phyloP scores from a whole-genome alignment of 2,888 invertebrate species.

The Boloria euphrosyne region DNA sequence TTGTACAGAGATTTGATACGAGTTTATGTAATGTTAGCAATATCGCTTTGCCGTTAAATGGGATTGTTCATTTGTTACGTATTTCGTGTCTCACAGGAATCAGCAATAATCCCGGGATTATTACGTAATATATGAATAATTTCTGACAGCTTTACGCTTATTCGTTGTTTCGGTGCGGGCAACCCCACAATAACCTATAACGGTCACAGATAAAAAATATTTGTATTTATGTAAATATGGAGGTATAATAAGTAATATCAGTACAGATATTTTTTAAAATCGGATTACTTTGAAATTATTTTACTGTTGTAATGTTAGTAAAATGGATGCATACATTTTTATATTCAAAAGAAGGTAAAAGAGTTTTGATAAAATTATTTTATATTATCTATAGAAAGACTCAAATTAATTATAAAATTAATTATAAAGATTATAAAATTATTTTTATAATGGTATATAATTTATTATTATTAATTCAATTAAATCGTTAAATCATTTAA shows the following conservation, averaged over 20 bases:
- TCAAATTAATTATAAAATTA: too few species aligned
- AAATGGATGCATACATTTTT: neutral
- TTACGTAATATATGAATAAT: slow-evolving; percentile 10
- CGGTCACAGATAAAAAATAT: slow-evolving; percentile 31
- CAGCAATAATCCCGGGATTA: neutral
- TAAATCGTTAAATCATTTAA: too few species aligned
- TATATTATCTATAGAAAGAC: too few species aligned
- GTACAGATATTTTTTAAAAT: slow-evolving; percentile 8
- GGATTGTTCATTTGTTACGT: slow-evolving; percentile 6
- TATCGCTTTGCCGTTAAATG: slow-evolving; percentile 45
- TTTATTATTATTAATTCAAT: too few species aligned
- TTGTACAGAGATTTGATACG: slow-evolving; percentile 64
- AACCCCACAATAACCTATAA: slow-evolving; percentile 21
- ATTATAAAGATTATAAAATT: too few species aligned
- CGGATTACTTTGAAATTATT: neutral
- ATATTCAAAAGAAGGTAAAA: too few species aligned
- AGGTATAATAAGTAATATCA: neutral
- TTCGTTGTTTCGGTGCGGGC: slow-evolving; percentile 33
- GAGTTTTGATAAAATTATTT: too few species aligned
- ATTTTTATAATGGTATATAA: too few species aligned
- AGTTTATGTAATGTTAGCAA: slow-evolving; percentile 56
- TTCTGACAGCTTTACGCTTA: slow-evolving; percentile 38
- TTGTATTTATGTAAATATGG: slow-evolving; percentile 14
- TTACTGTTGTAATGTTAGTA: neutral
- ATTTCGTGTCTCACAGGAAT: too few species aligned